phyloP scores from a whole-genome alignment of 2,888 invertebrate species.

The Mesoligia furuncula region DNA sequence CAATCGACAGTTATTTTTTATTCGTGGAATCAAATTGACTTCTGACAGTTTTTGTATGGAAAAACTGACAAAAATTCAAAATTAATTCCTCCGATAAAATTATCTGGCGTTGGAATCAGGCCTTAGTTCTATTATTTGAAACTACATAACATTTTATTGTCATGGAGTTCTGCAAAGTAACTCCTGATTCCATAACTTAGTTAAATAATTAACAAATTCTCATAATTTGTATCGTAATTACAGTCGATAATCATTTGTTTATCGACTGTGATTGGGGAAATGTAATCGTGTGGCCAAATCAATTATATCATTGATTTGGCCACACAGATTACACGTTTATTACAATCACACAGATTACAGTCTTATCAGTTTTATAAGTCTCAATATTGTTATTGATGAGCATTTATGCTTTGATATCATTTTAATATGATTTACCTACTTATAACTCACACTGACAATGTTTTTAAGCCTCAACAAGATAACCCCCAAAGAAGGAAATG shows the following conservation, averaged over 20 bases:
- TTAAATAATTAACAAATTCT: neutral
- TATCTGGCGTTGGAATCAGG: too few species aligned
- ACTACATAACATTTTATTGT: neutral
- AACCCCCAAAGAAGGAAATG: conserved; percentile 13
- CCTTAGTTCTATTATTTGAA: neutral
- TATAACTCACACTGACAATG: conserved; percentile 34
- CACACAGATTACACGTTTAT: conserved; percentile 45
- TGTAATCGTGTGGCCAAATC: too few species aligned
- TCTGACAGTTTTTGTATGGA: too few species aligned
- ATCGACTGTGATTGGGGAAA: too few species aligned
- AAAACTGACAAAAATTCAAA: too few species aligned
- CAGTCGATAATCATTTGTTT: conserved; percentile 30
- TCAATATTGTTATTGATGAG: conserved; percentile 52
- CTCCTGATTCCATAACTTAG: neutral
- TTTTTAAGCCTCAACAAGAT: conserved; percentile 27
- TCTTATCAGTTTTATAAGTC: conserved; percentile 44
- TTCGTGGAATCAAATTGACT: too few species aligned
- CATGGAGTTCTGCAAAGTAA: neutral
- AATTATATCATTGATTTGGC: conserved; percentile 38
- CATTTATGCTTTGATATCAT: conserved; percentile 37
- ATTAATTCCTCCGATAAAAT: too few species aligned
- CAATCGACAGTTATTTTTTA: too few species aligned
- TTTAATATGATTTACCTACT: conserved; percentile 45
- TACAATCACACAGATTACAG: conserved; percentile 41
- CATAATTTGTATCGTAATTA: neutral